Base-by-base conservation (phyloP, 2,797 vertebrate genomes). In the Cyclura pinguis region DNA sequence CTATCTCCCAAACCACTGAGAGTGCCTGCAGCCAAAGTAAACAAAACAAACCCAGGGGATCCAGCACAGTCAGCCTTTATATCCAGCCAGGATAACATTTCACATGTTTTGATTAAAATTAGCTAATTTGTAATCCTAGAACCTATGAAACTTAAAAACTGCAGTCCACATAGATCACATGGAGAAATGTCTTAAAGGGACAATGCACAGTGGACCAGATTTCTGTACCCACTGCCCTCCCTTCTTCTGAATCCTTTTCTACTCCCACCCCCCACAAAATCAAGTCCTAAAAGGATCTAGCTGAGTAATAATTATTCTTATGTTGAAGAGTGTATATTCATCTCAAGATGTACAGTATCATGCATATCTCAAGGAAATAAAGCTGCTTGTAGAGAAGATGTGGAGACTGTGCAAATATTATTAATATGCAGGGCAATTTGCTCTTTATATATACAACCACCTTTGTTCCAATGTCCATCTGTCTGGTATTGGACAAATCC, bases 51-150 rank as follows among this genome's bases (percentile, higher is more conserved):
- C 97, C 97, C 97, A 98, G 97, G 98, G 97, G 97, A 98, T 98
- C 94, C 97, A 98, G 98, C 98, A 98, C 98, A 97, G 98, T 98
- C 98, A 98, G 98, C 98, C 98, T 98, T 99, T 98, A 98, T 98
- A 99, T 98, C 98, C 98, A 98, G 98, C 97, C 92, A 95, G 98
- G 98, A 98, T 99, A 98, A 97, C 96, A 96, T 99, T 99, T 99
- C 98, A 98, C 98, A 97, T 99, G 98, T 99, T 99, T 99, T 99
- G 98, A 99, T 99, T 99, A 98, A 99, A 99, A 99, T 99, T 98
- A 99, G 98, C 98, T 98, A 98, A 99, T 98, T 98, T 98, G 98
- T 98, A 99, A 99, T 98, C 96, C 98, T 97, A 99, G 98, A 99
- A 98, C 98, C 98, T 97, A 97, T 97, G 98, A 98, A 98, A 98